Conservation (phyloP, 2,113 vertebrate genomes). For the Vanacampus margaritifer region DNA sequence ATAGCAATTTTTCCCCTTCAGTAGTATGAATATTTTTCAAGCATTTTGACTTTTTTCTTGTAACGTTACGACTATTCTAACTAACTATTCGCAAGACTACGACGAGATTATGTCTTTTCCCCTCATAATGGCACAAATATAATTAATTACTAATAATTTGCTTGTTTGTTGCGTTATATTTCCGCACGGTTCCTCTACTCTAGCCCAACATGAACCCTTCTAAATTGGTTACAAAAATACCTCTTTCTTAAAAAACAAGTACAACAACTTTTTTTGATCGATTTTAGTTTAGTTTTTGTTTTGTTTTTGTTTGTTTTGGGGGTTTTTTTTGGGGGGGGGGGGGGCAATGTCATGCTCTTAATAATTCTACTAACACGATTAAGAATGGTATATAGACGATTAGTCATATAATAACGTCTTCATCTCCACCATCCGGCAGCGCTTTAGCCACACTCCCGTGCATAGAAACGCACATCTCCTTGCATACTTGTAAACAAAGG, state of each 20-base stretch:
- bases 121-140: neutral
- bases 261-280: neutral
- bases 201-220: neutral
- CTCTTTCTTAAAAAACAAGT: constrained; percentile 1
- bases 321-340: neutral
- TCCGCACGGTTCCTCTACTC: neutral
- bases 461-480: neutral
- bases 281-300: neutral
- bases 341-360: constrained; percentile 19
- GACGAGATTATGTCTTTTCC: neutral
- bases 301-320: neutral
- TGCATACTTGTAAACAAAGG: constrained; percentile 20
- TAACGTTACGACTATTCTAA: neutral
- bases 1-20: too few relatives aligned
- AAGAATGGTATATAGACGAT: constrained; percentile 71
- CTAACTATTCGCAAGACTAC: neutral
- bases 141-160: neutral
- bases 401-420: constrained; percentile 61
- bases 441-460: constrained; percentile 51
- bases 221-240: constrained; percentile 4
- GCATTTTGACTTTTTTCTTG: neutral
- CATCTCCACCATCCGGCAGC: constrained; percentile 22
- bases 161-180: neutral
- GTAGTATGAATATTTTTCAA: too few relatives aligned
- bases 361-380: constrained; percentile 70